phyloP scores from a whole-genome alignment of 53 echinoderm and acorn worm genomes.

The Henricia sp. region DNA sequence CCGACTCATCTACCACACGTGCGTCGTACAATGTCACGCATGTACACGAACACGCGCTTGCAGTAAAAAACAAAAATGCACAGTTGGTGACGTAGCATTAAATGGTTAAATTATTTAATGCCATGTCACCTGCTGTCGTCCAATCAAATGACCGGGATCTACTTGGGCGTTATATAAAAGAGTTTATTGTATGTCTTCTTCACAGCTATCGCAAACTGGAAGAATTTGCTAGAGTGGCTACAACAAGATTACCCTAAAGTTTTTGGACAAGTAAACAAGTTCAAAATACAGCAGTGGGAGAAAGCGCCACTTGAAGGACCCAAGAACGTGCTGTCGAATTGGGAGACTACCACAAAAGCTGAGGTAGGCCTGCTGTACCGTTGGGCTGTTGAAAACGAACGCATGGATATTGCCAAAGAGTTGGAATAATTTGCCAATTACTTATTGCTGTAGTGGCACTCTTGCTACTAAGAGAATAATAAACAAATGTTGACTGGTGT shows the following conservation, averaged over 20 bases:
- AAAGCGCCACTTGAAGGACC: not conserved
- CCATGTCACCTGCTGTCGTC: no score
- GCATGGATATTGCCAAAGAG: constrained; percentile 17
- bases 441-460: no score
- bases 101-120: no score
- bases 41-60: no score
- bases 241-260: not conserved
- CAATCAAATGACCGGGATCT: no score
- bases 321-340: not conserved
- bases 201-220: constrained; percentile 12
- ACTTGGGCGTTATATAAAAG: no score
- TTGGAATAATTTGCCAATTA: constrained; percentile 32
- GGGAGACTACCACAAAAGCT: constrained; percentile 36
- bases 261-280: not conserved
- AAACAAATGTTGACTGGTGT: no score
- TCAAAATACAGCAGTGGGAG: constrained; percentile 16
- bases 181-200: not conserved
- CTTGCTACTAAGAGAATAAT: no score
- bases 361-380: not conserved
- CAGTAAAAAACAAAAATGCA: no score
- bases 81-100: no score
- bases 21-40: no score
- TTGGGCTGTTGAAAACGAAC: constrained; percentile 27
- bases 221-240: constrained; percentile 18
- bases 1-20: no score